phyloP scores from a whole-genome alignment of 1,140 invertebrate species.

The Hirudo medicinalis region DNA sequence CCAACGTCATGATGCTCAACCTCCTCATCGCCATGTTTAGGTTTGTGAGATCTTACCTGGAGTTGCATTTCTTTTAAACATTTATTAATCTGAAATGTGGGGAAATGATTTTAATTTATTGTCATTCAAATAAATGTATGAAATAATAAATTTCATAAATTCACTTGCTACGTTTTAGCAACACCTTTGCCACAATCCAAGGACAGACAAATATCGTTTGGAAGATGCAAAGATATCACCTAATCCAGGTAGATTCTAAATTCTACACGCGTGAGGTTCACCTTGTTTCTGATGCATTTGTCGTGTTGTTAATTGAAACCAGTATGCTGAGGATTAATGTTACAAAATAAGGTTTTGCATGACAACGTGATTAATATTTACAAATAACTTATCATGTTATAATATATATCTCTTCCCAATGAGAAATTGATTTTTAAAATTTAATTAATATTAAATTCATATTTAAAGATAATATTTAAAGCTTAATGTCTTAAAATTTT shows the following conservation, averaged over 20 bases:
- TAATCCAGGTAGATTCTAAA: background rate
- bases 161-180: background rate
- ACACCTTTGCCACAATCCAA: slow-evolving; percentile 18
- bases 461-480: background rate
- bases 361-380: too few relatives aligned
- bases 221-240: slow-evolving; percentile 17
- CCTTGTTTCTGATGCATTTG: too few relatives aligned
- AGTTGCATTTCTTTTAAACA: too few relatives aligned
- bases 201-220: slow-evolving; percentile 11
- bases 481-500: background rate
- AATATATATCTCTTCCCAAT: background rate
- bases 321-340: too few relatives aligned
- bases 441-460: background rate
- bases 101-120: too few relatives aligned
- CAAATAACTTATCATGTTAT: background rate
- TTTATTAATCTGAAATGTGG: too few relatives aligned
- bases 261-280: too few relatives aligned
- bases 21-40: slow-evolving; percentile 39
- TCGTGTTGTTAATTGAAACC: too few relatives aligned
- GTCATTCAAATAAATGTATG: too few relatives aligned
- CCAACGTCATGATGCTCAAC: slow-evolving; percentile 39
- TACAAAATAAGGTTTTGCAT: too few relatives aligned
- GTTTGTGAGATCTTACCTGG: slow-evolving; percentile 7
- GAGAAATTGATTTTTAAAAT: background rate
- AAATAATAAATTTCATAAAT: too few relatives aligned